phyloP scores from a whole-genome alignment of 2,113 vertebrate species.

The Chaetorhynchus papuensis region DNA sequence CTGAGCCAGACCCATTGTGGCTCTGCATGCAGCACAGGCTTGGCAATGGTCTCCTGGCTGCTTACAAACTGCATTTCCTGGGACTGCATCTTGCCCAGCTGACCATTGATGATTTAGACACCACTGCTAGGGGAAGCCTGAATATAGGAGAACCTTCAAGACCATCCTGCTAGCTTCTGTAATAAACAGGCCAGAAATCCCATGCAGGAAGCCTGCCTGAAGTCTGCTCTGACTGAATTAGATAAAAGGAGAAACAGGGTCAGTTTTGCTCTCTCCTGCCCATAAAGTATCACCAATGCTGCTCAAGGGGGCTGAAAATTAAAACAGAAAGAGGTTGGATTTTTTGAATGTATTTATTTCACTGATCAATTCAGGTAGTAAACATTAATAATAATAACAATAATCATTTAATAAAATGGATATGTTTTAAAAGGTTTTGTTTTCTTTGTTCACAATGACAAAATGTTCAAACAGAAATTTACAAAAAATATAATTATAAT shows the following conservation, averaged over 20 bases:
- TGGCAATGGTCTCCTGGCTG: background rate
- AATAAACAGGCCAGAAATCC: background rate
- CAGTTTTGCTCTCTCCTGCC: background rate
- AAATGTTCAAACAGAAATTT: constrained; percentile 66
- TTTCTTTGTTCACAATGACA: constrained; percentile 65
- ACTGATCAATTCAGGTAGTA: constrained; percentile 69
- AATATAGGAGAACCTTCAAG: background rate
- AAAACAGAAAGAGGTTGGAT: background rate
- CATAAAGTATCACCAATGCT: background rate
- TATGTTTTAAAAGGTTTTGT: constrained; percentile 58
- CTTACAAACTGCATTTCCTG: background rate
- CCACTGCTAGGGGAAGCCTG: background rate
- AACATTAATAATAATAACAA: constrained; percentile 66
- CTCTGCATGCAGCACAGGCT: background rate
- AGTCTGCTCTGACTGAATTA: background rate
- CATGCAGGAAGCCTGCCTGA: background rate
- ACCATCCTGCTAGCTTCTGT: background rate
- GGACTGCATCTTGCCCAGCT: background rate
- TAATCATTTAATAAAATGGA: constrained; percentile 70
- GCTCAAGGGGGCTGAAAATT: background rate
- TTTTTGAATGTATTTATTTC: constrained; percentile 59
- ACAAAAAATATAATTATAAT: constrained; percentile 50
- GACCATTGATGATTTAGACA: background rate
- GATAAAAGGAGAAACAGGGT: background rate
- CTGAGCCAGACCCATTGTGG: background rate